phyloP scores from a whole-genome alignment of 1,140 invertebrate genomes.

The Helicoverpa zea region DNA sequence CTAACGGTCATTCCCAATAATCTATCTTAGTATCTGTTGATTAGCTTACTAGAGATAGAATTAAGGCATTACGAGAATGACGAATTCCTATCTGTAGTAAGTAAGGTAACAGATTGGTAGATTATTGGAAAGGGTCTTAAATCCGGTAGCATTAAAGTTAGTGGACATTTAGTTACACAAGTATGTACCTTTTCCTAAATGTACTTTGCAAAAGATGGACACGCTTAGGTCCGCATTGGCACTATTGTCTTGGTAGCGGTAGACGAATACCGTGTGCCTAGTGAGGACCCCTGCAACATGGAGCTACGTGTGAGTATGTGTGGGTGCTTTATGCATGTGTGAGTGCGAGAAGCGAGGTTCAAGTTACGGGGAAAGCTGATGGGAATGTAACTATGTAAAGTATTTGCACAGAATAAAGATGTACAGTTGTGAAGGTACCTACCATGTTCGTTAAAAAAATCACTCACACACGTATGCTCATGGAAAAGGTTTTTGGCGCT shows the following conservation, averaged over 20 bases:
- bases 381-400: background rate
- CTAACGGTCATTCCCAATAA: background rate
- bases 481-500: too few relatives aligned
- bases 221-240: constrained; percentile 83
- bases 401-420: too few relatives aligned
- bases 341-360: constrained; percentile 36
- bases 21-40: too few relatives aligned
- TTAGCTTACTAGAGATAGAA: too few relatives aligned
- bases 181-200: constrained; percentile 87
- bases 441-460: too few relatives aligned
- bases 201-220: constrained; percentile 86
- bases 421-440: too few relatives aligned
- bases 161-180: constrained; percentile 59
- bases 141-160: constrained; percentile 48
- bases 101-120: too few relatives aligned
- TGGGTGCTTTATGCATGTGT: background rate
- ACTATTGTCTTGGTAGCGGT: constrained; percentile 84
- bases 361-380: constrained; percentile 11
- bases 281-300: constrained; percentile 83
- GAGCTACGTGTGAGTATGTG: constrained; percentile 51
- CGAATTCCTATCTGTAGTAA: too few relatives aligned
- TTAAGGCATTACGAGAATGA: too few relatives aligned
- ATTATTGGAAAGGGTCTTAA: too few relatives aligned
- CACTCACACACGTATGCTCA: too few relatives aligned
- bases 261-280: constrained; percentile 84